phyloP scores from a whole-genome alignment of 2,888 invertebrate genomes.

The Melipona bicolor region DNA sequence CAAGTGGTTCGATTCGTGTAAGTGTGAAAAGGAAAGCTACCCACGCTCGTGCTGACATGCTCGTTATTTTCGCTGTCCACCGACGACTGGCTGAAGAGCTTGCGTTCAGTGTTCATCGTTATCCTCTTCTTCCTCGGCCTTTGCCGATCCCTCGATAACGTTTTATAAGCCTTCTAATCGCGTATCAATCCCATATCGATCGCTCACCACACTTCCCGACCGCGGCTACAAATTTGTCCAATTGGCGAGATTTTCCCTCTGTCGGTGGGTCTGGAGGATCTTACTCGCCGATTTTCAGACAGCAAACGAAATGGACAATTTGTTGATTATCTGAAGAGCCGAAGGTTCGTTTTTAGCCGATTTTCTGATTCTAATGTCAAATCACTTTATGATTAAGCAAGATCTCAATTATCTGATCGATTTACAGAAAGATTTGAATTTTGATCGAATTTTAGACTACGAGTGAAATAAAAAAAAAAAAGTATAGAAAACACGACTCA shows the following conservation, averaged over 20 bases:
- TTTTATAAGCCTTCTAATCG: conserved; percentile 44
- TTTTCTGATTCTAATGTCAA: background rate
- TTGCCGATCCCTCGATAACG: conserved; percentile 48
- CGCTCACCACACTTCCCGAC: conserved; percentile 21
- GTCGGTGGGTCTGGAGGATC: background rate
- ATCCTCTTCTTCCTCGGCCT: conserved; percentile 61
- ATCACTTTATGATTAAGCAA: background rate
- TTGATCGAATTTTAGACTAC: too few species aligned
- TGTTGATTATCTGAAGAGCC: background rate
- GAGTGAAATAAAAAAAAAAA: too few species aligned
- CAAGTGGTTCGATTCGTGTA: conserved; percentile 28
- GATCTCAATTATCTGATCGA: background rate
- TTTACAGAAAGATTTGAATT: too few species aligned
- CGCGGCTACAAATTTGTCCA: conserved; percentile 2
- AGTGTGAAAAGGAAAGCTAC: conserved; percentile 65
- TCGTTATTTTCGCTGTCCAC: conserved; percentile 78
- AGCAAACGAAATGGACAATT: background rate
- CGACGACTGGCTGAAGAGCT: conserved; percentile 76
- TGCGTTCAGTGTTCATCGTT: conserved; percentile 76
- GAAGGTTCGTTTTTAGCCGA: background rate
- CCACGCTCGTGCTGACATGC: conserved; percentile 71
- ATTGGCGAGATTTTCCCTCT: conserved; percentile 4
- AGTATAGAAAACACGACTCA: too few species aligned
- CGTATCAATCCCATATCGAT: conserved; percentile 59
- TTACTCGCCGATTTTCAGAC: background rate